Percentiles rank a stretch among this genome's conserved stretches.
Evolutionary conservation across 2,113 vertebrate species (phyloP).

Genomic region (Echinops telfairi): DNA sequence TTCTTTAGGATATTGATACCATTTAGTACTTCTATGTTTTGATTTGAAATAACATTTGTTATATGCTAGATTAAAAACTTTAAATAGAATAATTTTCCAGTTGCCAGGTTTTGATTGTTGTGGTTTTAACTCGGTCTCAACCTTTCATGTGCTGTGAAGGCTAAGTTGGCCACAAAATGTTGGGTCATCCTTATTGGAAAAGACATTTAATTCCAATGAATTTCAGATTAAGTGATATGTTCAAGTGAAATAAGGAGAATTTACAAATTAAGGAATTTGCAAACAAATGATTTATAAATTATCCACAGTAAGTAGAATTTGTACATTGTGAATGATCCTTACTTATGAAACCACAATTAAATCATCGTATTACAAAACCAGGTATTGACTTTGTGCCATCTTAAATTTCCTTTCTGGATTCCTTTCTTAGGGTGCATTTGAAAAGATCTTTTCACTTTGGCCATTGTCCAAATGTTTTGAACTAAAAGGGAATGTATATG

Average conservation of each 20-base stretch:
- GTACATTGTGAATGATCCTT: slow-evolving; percentile 35
- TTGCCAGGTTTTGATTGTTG: neutral
- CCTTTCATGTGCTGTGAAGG: slow-evolving; percentile 46
- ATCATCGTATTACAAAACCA: slow-evolving; percentile 13
- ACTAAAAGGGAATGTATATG: slow-evolving; percentile 94
- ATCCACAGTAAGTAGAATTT: neutral
- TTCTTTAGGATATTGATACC: slow-evolving; percentile 47
- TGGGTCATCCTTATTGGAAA: slow-evolving; percentile 50
- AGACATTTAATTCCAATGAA: slow-evolving; percentile 49
- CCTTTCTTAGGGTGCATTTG: slow-evolving; percentile 92
- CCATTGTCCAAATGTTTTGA: slow-evolving; percentile 96
- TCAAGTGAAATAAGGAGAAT: slow-evolving; percentile 47
- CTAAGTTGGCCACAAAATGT: slow-evolving; percentile 58
- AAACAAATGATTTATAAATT: too few relatives aligned
- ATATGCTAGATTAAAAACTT: slow-evolving; percentile 21
- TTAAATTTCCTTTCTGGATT: slow-evolving; percentile 63
- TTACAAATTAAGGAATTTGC: neutral
- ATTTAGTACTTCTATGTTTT: slow-evolving; percentile 50
- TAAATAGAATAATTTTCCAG: slow-evolving; percentile 50
- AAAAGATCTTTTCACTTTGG: slow-evolving; percentile 96
- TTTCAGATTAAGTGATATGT: slow-evolving; percentile 33
- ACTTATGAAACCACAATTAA: slow-evolving; percentile 30
- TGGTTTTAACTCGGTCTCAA: neutral
- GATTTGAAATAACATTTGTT: slow-evolving; percentile 39
- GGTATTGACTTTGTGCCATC: neutral